Base-by-base conservation (phyloP, 1,140 invertebrate genomes). In the Aleiodes sp. region DNA sequence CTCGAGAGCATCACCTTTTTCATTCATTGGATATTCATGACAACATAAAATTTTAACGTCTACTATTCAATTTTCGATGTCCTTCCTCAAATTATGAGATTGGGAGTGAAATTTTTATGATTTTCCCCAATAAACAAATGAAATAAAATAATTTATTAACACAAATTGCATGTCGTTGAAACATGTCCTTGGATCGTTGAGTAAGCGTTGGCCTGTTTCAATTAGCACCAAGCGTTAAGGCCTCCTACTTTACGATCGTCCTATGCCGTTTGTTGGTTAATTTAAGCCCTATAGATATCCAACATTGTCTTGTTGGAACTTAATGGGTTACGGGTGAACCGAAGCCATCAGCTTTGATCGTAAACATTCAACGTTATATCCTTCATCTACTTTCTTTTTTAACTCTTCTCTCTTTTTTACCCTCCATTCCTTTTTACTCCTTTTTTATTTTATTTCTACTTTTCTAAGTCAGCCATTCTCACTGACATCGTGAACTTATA, bases 401-500 rank as follows among this genome's bases (percentile, higher is more conserved):
- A 12, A 10, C 19, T 52, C 8, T 9, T 41, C 4, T 16, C 12
- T 21, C 28, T 16, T 70, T 64, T 59, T 52, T n/a, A 29, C 6
- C 41, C 24, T 31, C 31, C 28, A 68, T 70, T 24, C n/a, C 12
- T 8, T 14, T 39, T 33, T 24, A 9, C 28, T 69, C 12, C 67
- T 35, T 41, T 29, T 26, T 12, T 7, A n/a, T 67, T 39, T 59
- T 56, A 31, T 26, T n/a, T 52, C 2, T 39, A 26, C 16, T 37
- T 26, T 16, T 61, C 3, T 14, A 10, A 64, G 21, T 16, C 57
- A 28, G 41, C 61, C 31, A 70, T 65, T 70, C 10, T 21, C 61
- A 65, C 21, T 35, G 61, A 21, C 35, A 24, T 56, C 1, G 33
- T n/a, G 64, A 56, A 62, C 72, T 81, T 81, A 81, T 81, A 79